phyloP scores from a whole-genome alignment of 2,113 vertebrate genomes.

The Ictalurus punctatus region DNA sequence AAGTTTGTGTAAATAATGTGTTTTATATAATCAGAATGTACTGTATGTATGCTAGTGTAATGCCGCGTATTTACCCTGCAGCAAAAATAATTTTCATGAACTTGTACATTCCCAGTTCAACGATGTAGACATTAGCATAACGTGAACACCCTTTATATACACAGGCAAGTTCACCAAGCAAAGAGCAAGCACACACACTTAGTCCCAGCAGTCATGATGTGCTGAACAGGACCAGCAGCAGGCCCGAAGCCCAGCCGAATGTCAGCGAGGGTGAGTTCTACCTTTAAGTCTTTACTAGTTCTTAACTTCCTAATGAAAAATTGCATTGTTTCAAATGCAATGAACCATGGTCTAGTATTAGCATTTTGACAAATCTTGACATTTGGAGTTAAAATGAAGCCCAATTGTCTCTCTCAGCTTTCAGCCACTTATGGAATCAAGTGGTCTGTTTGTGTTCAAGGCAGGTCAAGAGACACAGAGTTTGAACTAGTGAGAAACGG shows the following conservation, averaged over 20 bases:
- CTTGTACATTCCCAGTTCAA: background rate
- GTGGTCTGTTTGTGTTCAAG: conserved; percentile 5
- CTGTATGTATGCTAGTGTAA: background rate
- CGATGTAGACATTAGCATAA: background rate
- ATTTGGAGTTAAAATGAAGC: background rate
- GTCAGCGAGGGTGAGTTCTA: conserved; percentile 80
- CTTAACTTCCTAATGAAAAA: background rate
- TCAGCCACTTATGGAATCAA: conserved; percentile 9
- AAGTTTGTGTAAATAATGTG: background rate
- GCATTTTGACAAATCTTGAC: conserved; percentile 4
- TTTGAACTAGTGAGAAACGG: conserved; percentile 10
- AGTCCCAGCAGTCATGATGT: conserved; percentile 70
- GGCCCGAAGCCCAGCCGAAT: conserved; percentile 78
- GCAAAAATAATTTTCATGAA: background rate
- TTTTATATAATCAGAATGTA: background rate
- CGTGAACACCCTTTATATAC: background rate
- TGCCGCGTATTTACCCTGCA: background rate
- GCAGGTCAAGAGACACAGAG: background rate
- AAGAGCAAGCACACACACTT: conserved; percentile 67
- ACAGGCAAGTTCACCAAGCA: conserved; percentile 73
- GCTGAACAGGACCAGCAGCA: conserved; percentile 67
- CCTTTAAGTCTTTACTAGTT: background rate
- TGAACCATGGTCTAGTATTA: conserved; percentile 4
- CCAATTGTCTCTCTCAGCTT: background rate
- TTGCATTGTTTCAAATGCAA: background rate